Evolutionary conservation across 1,140 invertebrate genomes (phyloP).

Genomic region (Eumeta japonica): DNA sequence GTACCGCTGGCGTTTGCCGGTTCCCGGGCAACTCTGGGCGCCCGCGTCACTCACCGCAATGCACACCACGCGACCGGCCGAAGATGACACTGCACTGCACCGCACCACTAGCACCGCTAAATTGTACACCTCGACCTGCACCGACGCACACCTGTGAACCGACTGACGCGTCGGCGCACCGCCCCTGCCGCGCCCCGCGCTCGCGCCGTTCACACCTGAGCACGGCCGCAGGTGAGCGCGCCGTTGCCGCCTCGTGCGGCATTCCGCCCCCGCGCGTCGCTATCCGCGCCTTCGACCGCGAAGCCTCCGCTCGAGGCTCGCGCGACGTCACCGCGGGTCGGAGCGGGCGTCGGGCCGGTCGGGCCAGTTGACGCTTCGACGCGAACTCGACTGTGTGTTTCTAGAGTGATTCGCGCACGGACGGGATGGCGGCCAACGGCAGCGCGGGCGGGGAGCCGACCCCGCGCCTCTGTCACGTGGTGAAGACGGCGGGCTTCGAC

Average conservation of each 20-base stretch:
- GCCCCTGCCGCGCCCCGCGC: slow-evolving; percentile 12
- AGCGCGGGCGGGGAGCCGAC: slow-evolving; percentile 48
- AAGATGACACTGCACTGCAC: too few species aligned
- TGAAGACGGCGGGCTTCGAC: slow-evolving; percentile 90
- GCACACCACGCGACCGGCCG: too few species aligned
- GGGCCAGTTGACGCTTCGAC: too few species aligned
- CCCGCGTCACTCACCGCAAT: too few species aligned
- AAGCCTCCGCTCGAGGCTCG: slow-evolving; percentile 15
- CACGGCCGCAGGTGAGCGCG: not conserved
- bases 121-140: too few species aligned
- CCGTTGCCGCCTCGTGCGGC: not conserved
- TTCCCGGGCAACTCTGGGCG: too few species aligned
- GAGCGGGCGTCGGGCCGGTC: too few species aligned
- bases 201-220: slow-evolving; percentile 12
- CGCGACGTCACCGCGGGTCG: slow-evolving; percentile 14
- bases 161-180: slow-evolving; percentile 13
- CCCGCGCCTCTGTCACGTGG: slow-evolving; percentile 78
- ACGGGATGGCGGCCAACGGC: slow-evolving; percentile 59
- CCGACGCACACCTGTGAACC: too few species aligned
- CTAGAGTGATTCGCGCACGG: slow-evolving; percentile 69
- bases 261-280: not conserved
- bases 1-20: too few species aligned
- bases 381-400: too few species aligned
- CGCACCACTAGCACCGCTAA: too few species aligned
- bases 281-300: not conserved